A percentile compares a stretch with the other conserved stretches of the same genome.
phyloP scores from a whole-genome alignment of 2,888 invertebrate genomes.

The Cryptus armator region DNA sequence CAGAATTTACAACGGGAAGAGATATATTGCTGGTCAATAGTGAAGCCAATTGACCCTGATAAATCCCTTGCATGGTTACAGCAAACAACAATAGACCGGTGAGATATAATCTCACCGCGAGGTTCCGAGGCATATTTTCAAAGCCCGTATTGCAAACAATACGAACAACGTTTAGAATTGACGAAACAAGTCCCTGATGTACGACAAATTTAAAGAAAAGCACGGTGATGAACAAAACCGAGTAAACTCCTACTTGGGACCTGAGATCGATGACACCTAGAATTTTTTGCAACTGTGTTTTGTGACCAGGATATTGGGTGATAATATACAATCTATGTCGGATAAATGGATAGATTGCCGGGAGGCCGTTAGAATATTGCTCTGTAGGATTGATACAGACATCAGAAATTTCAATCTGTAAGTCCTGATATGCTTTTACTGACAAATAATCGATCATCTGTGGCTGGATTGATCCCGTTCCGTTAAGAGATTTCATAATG shows the following conservation, averaged over 20 bases:
- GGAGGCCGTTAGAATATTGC: too few species aligned
- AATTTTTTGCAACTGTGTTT: background rate
- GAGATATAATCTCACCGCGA: too few species aligned
- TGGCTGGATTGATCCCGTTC: too few species aligned
- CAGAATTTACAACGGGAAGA: too few species aligned
- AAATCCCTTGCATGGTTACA: too few species aligned
- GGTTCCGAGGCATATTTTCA: too few species aligned
- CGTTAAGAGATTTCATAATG: too few species aligned
- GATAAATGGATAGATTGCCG: background rate
- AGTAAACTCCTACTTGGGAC: background rate
- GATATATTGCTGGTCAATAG: too few species aligned
- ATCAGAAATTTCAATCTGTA: too few species aligned
- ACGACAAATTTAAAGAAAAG: background rate
- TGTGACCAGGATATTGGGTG: background rate
- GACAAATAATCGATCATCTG: too few species aligned
- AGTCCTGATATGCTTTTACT: background rate
- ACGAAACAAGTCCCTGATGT: background rate
- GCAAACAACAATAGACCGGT: too few species aligned
- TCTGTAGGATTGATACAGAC: background rate
- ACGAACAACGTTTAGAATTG: background rate
- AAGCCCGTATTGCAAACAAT: constrained; percentile 1
- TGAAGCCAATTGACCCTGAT: too few species aligned
- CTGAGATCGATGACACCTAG: background rate
- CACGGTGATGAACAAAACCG: background rate
- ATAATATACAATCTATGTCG: background rate